phyloP scores from a whole-genome alignment of 2,113 vertebrate species.

The Miniopterus natalensis region DNA sequence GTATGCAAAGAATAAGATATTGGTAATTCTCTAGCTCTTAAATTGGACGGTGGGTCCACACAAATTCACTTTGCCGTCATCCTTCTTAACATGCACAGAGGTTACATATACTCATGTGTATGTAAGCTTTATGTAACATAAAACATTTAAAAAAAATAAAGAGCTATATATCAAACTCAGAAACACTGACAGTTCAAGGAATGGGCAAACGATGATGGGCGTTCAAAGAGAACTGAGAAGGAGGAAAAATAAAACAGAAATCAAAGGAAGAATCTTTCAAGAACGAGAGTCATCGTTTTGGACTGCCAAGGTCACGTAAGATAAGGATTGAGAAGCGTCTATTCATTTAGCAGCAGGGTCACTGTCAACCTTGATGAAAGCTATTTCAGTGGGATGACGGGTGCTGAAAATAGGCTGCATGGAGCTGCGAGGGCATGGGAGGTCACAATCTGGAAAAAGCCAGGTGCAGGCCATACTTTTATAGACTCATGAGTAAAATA shows the following conservation, averaged over 20 bases:
- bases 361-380: slow-evolving; percentile 49
- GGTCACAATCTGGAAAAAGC: slow-evolving; percentile 58
- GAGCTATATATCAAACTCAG: slow-evolving; percentile 27
- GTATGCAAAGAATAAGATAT: background rate
- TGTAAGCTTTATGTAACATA: slow-evolving; percentile 11
- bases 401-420: slow-evolving; percentile 31
- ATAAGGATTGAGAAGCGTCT: background rate
- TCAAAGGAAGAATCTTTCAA: slow-evolving; percentile 43
- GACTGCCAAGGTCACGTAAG: background rate
- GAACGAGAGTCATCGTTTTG: slow-evolving; percentile 41
- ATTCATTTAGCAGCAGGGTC: slow-evolving; percentile 50
- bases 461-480: slow-evolving; percentile 56
- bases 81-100: background rate
- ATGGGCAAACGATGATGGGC: background rate
- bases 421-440: background rate
- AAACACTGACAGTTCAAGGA: slow-evolving; percentile 31
- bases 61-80: slow-evolving; percentile 50
- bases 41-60: background rate
- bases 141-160: slow-evolving; percentile 12
- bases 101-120: background rate
- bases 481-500: slow-evolving; percentile 53
- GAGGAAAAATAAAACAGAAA: slow-evolving; percentile 50
- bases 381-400: slow-evolving; percentile 33
- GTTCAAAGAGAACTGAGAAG: slow-evolving; percentile 17
- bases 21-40: slow-evolving; percentile 16